phyloP scores from a whole-genome alignment of 2,888 invertebrate genomes.

The Dryococelus australis region DNA sequence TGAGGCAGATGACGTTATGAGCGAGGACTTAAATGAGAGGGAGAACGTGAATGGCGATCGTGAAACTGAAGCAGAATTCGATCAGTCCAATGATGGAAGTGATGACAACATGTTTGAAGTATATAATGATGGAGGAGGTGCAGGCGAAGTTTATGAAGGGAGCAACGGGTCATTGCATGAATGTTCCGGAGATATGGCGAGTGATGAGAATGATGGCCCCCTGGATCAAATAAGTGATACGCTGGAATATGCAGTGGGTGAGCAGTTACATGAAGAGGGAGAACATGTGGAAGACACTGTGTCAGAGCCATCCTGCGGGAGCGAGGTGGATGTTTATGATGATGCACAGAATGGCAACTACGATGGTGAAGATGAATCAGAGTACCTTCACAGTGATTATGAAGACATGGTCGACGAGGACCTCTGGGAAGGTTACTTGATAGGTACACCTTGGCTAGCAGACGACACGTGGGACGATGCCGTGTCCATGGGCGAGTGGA shows the following conservation, averaged over 20 bases:
- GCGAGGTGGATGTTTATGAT: not conserved
- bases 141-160: not conserved
- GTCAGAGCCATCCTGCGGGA: not conserved
- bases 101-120: not conserved
- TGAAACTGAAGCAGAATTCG: not conserved
- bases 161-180: not conserved
- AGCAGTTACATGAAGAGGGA: no score
- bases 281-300: not conserved
- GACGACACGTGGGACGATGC: constrained; percentile 6
- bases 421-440: not conserved
- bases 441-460: not conserved
- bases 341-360: not conserved
- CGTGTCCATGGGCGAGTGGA: not conserved
- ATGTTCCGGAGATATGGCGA: not conserved
- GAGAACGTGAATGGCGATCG: not conserved
- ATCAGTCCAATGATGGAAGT: not conserved
- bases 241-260: no score
- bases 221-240: not conserved
- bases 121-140: not conserved
- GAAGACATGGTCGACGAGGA: not conserved
- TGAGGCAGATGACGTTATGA: no score
- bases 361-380: not conserved
- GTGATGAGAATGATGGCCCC: not conserved
- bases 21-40: not conserved
- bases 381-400: not conserved